Percentiles rank a stretch among this genome's conserved stretches.
phyloP scores from a whole-genome alignment of 2,888 invertebrate species.

The Agonopterix subpropinquella region DNA sequence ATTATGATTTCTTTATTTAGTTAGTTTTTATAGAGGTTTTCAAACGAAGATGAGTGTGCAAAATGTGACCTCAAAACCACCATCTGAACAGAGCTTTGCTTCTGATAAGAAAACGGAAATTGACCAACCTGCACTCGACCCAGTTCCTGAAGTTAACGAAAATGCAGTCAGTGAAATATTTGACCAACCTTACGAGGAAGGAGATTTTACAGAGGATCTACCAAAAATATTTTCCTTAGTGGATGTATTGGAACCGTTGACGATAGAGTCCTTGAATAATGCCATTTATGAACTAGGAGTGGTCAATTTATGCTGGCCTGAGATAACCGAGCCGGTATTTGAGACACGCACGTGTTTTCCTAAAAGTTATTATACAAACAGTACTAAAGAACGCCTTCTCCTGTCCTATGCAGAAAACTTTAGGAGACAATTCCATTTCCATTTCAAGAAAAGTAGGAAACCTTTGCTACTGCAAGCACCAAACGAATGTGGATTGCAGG shows the following conservation, averaged over 20 bases:
- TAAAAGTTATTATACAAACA: constrained; percentile 78
- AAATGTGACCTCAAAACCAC: not conserved
- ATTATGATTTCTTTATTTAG: too few species aligned
- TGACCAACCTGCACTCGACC: constrained; percentile 27
- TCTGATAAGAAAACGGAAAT: not conserved
- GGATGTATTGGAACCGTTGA: constrained; percentile 51
- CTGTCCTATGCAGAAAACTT: constrained; percentile 87
- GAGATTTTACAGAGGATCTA: constrained; percentile 44
- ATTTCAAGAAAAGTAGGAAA: constrained; percentile 73
- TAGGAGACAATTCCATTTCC: constrained; percentile 79
- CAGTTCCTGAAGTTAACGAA: constrained; percentile 62
- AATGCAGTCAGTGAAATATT: constrained; percentile 40
- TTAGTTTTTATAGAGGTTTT: too few species aligned
- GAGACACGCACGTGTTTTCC: constrained; percentile 78
- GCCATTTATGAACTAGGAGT: constrained; percentile 77
- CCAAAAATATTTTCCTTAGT: constrained; percentile 53
- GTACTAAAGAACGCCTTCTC: constrained; percentile 81
- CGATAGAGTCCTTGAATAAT: constrained; percentile 71
- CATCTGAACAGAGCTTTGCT: not conserved
- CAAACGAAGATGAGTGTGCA: not conserved
- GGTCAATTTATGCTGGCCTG: constrained; percentile 80
- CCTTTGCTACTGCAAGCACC: constrained; percentile 82
- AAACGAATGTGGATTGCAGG: constrained; percentile 87
- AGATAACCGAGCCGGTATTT: constrained; percentile 70
- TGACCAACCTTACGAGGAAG: constrained; percentile 44